Evolutionary conservation across 2,113 vertebrate species (phyloP), one percentile per base, ranked within the genome.

Genomic region (Leptodactylus fuscus): DNA sequence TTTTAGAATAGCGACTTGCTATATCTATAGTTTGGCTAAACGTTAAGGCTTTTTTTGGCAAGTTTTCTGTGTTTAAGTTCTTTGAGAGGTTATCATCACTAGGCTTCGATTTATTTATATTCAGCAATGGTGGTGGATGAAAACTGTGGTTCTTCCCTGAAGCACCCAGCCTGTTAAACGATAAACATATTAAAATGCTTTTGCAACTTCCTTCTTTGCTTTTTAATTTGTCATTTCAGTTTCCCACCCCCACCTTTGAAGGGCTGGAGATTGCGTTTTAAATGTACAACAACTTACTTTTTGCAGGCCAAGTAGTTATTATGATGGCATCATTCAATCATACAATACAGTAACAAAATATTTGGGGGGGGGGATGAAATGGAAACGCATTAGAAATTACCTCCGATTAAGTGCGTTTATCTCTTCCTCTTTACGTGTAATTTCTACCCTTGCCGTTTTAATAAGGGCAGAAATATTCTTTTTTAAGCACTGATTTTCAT

Each of bases 401-500:
- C 93, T 90, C 89, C 95, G 94, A 89, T 93, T 94, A 29, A 99
- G 90, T 88, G 94, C 95, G 91, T 90, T 95, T 88, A 99, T 99
- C 92, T 97, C 97, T 79, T 97, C 95, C 90, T 99, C 97, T 89
- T 98, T 98, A 44, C 98, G 94, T 69, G 93, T 93, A 89, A 99
- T 96, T 91, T 99, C 97, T 88, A 95, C 95, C 89, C 94, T 93
- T 22, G 97, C 97, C 3, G 97, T 99, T 93, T 95, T 97, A 84
- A 99, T 94, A 87, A 99, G 96, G 53, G 96, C 95, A 88, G 95
- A 98, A 91, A 99, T 97, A 92, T 99, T 99, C 93, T 97, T 99
- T 91, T 98, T 99, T 53, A 99, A 95, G 70, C 91, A 91, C 24
- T 83, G 91, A 89, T 99, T 99, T 93, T 99, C 96, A 55, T 89